phyloP scores from a whole-genome alignment of 2,888 invertebrate genomes.

The Listrodromus nycthemerus region DNA sequence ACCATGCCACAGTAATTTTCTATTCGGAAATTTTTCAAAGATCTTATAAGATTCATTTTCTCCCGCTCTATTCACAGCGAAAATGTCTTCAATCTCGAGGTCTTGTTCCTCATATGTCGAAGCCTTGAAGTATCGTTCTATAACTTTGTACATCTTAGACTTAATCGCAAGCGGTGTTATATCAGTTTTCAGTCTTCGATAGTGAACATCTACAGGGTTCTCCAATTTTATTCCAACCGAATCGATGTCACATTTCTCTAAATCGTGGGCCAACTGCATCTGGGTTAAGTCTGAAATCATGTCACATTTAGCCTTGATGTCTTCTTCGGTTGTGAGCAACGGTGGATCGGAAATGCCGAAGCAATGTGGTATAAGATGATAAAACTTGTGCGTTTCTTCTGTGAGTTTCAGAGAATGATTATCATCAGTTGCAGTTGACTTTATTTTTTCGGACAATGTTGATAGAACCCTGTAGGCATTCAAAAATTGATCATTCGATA shows the following conservation, averaged over 20 bases:
- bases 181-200: conserved; percentile 93
- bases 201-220: conserved; percentile 93
- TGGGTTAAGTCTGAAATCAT: conserved; percentile 97
- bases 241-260: conserved; percentile 88
- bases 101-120: conserved; percentile 89
- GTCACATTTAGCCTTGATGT: conserved; percentile 88
- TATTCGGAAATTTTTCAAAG: conserved; percentile 93
- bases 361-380: conserved; percentile 97
- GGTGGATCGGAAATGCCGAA: conserved; percentile 95
- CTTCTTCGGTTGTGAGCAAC: conserved; percentile 90
- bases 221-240: conserved; percentile 72
- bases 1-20: conserved; percentile 97
- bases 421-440: conserved; percentile 81
- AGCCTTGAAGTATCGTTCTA: conserved; percentile 94
- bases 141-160: conserved; percentile 90
- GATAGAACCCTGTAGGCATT: conserved; percentile 93
- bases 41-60: conserved; percentile 94
- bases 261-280: conserved; percentile 96
- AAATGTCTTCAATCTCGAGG: conserved; percentile 89
- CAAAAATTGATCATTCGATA: conserved; percentile 95
- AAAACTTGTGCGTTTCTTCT: conserved; percentile 96
- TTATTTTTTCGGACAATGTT: conserved; percentile 88
- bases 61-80: conserved; percentile 91
- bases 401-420: conserved; percentile 86
- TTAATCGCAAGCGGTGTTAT: conserved; percentile 89